A percentile compares a stretch with the other conserved stretches of the same genome.
phyloP scores from a whole-genome alignment of 2,888 invertebrate species.

The Stenodema calcarata region DNA sequence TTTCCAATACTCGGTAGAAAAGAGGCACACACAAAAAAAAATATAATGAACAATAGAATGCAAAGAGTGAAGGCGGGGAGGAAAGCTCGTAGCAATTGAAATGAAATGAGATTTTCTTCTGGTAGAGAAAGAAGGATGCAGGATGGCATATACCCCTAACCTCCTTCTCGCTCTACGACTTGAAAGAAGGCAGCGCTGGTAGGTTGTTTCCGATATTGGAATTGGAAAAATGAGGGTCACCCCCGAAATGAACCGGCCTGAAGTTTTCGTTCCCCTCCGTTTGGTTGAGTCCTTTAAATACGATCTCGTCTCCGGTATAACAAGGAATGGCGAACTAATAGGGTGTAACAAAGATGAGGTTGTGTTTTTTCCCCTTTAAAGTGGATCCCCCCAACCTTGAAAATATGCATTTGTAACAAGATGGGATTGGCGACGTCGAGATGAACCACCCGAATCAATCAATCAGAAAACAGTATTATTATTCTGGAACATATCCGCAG shows the following conservation, averaged over 20 bases:
- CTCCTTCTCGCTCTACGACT: not conserved
- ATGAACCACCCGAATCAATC: too few relatives aligned
- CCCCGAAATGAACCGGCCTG: not conserved
- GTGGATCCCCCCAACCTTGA: too few relatives aligned
- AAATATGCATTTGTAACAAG: too few relatives aligned
- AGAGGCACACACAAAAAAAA: not conserved
- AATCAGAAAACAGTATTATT: too few relatives aligned
- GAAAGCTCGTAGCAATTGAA: not conserved
- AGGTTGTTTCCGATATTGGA: conserved; percentile 2
- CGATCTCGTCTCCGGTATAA: not conserved
- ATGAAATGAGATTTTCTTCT: not conserved
- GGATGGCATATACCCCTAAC: not conserved
- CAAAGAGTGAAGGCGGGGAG: not conserved
- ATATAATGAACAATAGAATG: conserved; percentile 2
- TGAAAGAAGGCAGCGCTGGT: not conserved
- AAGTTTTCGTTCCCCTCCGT: not conserved
- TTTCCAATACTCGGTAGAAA: not conserved
- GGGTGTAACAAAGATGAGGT: not conserved
- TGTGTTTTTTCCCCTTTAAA: not conserved
- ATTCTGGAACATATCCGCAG: too few relatives aligned
- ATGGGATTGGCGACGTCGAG: too few relatives aligned
- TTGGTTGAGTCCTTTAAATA: not conserved
- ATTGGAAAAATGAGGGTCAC: not conserved
- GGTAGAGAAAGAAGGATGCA: not conserved
- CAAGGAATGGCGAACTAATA: not conserved